These are phyloP conservation scores for Silurus asotus DNA, from an alignment of 2,113 vertebrate genomes.

Conservation along the genomic window DNA sequence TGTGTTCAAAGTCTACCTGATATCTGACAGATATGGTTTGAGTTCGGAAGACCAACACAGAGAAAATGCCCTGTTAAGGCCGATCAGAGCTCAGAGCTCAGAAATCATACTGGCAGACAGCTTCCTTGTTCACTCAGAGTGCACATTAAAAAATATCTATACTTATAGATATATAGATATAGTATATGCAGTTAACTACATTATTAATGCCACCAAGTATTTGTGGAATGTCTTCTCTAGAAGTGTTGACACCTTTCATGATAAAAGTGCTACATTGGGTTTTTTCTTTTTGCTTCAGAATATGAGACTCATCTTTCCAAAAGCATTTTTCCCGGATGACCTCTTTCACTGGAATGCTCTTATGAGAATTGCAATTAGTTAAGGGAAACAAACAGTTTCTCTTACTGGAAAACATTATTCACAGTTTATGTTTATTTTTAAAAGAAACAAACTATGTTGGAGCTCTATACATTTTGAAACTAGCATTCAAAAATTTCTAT, in stretches of 20 bases:
- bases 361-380: background rate
- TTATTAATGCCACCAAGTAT: background rate
- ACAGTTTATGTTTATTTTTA: background rate
- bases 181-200: background rate
- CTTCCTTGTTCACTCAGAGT: background rate
- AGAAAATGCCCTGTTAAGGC: background rate
- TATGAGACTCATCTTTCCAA: background rate
- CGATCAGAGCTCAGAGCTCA: background rate
- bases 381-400: background rate
- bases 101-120: background rate
- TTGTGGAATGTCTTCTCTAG: background rate
- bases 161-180: background rate
- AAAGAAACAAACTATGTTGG: background rate
- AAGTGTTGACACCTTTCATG: background rate
- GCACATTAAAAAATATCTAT: background rate
- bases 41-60: background rate
- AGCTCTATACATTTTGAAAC: background rate
- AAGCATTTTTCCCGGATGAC: background rate
- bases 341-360: background rate
- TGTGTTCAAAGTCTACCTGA: background rate
- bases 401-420: background rate
- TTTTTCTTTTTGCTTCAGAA: background rate
- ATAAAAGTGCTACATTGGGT: background rate
- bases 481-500: background rate
- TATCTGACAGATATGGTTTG: background rate